Percentiles rank a stretch among this genome's conserved stretches.
Conservation (phyloP, 2,797 vertebrate species). For the Potorous gilbertii region DNA sequence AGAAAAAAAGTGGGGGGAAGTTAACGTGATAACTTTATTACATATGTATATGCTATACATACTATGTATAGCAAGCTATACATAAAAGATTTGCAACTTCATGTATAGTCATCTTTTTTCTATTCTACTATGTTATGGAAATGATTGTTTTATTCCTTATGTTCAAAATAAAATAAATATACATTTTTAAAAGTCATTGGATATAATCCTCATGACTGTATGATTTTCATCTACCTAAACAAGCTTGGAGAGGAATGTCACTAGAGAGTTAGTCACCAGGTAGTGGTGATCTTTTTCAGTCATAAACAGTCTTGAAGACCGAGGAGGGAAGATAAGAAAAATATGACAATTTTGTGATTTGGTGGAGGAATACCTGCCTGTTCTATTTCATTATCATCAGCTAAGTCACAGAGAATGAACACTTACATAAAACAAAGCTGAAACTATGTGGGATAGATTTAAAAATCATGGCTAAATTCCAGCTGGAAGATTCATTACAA, state of each 20-base stretch:
- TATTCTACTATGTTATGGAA: background rate
- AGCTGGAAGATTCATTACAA: constrained; percentile 11
- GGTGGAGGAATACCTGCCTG: background rate
- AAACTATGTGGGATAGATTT: constrained; percentile 8
- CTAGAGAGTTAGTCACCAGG: background rate
- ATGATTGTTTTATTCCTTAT: background rate
- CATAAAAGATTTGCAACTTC: background rate
- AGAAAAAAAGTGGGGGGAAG: background rate
- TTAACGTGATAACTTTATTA: background rate
- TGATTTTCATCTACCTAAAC: background rate
- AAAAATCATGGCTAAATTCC: constrained; percentile 26
- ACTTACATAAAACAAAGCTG: background rate
- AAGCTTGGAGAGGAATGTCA: background rate
- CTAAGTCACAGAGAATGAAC: constrained; percentile 11
- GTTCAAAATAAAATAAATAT: background rate
- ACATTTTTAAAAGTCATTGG: background rate
- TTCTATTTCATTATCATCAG: constrained; percentile 21
- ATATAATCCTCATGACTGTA: background rate
- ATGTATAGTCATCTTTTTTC: background rate
- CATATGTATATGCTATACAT: background rate
- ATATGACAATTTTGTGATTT: background rate
- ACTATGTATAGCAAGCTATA: no score
- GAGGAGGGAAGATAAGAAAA: background rate
- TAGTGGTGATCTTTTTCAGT: background rate
- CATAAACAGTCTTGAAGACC: background rate